Conservation (phyloP, 2,113 vertebrate genomes). For the Chamaea fasciata region DNA sequence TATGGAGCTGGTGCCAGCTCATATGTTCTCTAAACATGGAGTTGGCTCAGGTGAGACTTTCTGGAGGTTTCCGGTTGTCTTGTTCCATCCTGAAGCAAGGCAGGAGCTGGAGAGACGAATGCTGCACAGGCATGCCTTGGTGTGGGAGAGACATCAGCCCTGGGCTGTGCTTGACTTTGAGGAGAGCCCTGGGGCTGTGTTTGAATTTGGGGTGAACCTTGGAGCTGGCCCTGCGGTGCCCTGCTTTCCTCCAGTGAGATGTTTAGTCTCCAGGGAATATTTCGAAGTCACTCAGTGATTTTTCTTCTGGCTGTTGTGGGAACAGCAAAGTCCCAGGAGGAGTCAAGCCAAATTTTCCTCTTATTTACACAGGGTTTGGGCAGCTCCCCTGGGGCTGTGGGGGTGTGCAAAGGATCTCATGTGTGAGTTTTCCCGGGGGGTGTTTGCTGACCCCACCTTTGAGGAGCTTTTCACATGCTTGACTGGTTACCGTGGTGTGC, state of each 20-base stretch:
- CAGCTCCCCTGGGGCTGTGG: background rate
- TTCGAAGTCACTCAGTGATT: background rate
- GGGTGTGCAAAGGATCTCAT: fast-evolving
- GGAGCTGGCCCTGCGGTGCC: background rate
- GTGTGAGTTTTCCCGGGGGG: fast-evolving
- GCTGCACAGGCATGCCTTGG: fast-evolving
- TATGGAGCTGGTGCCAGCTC: background rate
- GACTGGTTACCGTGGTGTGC: background rate
- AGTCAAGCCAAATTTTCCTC: background rate
- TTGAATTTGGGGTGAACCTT: background rate
- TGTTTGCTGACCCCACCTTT: background rate
- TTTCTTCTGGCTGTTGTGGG: background rate
- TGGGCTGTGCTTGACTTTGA: background rate
- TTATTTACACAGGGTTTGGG: background rate
- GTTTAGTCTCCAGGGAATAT: background rate
- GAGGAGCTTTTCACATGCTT: background rate
- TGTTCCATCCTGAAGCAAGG: background rate
- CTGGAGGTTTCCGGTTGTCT: background rate
- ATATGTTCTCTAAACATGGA: background rate
- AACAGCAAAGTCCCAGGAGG: background rate
- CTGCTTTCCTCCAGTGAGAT: background rate
- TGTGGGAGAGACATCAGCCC: background rate
- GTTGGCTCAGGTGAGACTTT: background rate
- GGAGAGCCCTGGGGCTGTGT: background rate
- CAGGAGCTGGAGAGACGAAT: background rate